These are phyloP conservation scores for Drosophila funebris DNA, from an alignment of 1,140 invertebrate species.

Conservation along the genomic window DNA sequence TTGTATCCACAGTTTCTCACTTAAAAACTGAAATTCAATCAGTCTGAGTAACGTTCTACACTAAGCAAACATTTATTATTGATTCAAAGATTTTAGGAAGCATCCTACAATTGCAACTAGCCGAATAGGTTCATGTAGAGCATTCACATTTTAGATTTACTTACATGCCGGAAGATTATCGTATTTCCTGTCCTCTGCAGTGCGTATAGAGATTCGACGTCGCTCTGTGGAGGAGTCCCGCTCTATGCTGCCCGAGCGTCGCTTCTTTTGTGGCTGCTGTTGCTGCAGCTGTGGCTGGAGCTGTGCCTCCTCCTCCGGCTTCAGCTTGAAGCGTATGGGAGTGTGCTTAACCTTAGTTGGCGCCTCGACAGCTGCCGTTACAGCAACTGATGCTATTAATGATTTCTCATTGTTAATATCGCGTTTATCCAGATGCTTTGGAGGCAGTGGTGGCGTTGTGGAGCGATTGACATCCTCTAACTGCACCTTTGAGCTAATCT, in stretches of 20 bases:
- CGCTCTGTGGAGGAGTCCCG: constrained; percentile 53
- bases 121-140: too few species aligned
- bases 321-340: constrained; percentile 73
- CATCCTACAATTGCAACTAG: too few species aligned
- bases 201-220: constrained; percentile 70
- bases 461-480: constrained; percentile 53
- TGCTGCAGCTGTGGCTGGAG: not conserved
- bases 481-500: constrained; percentile 23
- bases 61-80: too few species aligned
- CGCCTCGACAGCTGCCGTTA: not conserved
- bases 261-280: constrained; percentile 29
- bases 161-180: constrained; percentile 79
- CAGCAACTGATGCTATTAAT: not conserved
- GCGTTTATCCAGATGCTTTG: constrained; percentile 49
- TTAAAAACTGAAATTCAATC: too few species aligned
- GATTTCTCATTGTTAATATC: constrained; percentile 36
- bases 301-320: constrained; percentile 39
- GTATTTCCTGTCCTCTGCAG: constrained; percentile 74
- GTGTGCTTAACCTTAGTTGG: constrained; percentile 65
- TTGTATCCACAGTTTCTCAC: too few species aligned
- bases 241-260: constrained; percentile 57
- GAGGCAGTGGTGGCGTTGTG: constrained; percentile 70
- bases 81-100: too few species aligned
- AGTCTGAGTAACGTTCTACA: too few species aligned
- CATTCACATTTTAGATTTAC: constrained; percentile 21